Conservation (phyloP, 2,888 invertebrate species). For the Caenorhabditis angaria region DNA sequence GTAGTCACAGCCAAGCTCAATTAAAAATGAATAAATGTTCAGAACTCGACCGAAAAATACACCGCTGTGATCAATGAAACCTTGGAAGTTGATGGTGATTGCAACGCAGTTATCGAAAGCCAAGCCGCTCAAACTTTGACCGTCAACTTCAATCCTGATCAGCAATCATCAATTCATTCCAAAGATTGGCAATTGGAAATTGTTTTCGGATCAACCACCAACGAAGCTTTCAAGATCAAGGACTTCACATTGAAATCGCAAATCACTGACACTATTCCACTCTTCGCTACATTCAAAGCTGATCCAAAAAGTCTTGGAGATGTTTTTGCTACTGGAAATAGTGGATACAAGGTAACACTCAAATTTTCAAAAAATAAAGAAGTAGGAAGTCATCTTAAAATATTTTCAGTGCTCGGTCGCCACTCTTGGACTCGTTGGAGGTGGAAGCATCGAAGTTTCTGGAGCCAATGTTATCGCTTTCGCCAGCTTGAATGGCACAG, state of each 20-base stretch:
- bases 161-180: slow-evolving; percentile 28
- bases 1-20: slow-evolving; percentile 6
- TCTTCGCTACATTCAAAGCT: slow-evolving; percentile 26
- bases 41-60: slow-evolving; percentile 45
- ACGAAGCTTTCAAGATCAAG: slow-evolving; percentile 48
- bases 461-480: slow-evolving; percentile 59
- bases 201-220: slow-evolving; percentile 37
- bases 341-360: slow-evolving; percentile 38
- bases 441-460: slow-evolving; percentile 58
- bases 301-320: slow-evolving; percentile 35
- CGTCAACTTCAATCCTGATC: slow-evolving; percentile 51
- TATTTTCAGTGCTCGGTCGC: slow-evolving; percentile 59
- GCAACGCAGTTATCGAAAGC: slow-evolving; percentile 33
- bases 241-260: slow-evolving; percentile 52
- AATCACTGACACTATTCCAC: slow-evolving; percentile 22
- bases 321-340: slow-evolving; percentile 37
- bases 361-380: not conserved
- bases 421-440: slow-evolving; percentile 55
- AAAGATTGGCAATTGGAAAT: slow-evolving; percentile 50
- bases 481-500: slow-evolving; percentile 41
- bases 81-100: slow-evolving; percentile 39
- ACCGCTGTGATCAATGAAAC: slow-evolving; percentile 36
- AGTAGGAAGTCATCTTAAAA: not conserved
- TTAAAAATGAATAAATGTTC: too few relatives aligned
- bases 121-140: slow-evolving; percentile 46